Conservation (phyloP, 2,888 invertebrate species). For the Rugalucina vietnamica region DNA sequence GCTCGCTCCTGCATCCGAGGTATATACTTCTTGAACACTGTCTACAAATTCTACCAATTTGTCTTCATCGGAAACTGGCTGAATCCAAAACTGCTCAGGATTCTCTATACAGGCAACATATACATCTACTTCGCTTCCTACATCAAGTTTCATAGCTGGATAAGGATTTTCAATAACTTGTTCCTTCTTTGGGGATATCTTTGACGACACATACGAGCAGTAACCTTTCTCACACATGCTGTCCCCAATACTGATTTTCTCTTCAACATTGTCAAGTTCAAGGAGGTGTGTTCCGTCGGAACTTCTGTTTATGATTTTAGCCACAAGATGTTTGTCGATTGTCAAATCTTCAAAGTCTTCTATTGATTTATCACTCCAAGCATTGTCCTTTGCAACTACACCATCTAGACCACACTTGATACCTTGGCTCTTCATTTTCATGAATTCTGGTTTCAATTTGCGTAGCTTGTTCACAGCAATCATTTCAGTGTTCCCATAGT, state of each 20-base stretch:
- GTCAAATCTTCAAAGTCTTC: conserved; percentile 66
- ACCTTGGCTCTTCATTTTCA: conserved; percentile 69
- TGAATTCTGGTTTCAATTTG: conserved; percentile 68
- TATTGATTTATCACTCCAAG: conserved; percentile 60
- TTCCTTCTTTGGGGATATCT: conserved; percentile 34
- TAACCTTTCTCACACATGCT: conserved; percentile 60
- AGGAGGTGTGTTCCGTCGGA: conserved; percentile 51
- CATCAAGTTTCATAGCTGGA: conserved; percentile 17
- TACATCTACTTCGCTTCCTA: conserved; percentile 47
- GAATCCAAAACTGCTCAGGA: conserved; percentile 70
- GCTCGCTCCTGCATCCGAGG: conserved; percentile 40
- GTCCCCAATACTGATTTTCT: conserved; percentile 54
- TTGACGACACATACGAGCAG: conserved; percentile 39
- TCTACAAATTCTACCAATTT: conserved; percentile 62
- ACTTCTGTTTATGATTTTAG: conserved; percentile 51
- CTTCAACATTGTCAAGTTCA: conserved; percentile 61
- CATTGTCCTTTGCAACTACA: conserved; percentile 46
- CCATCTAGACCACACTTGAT: conserved; percentile 71
- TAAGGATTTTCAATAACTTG: conserved; percentile 60
- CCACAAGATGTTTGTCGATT: conserved; percentile 62
- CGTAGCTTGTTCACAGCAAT: conserved; percentile 59
- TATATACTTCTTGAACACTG: conserved; percentile 66
- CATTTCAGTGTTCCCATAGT: conserved; percentile 79
- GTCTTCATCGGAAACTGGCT: conserved; percentile 61
- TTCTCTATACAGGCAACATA: conserved; percentile 71